A percentile compares a stretch with the other conserved stretches of the same genome.
Conservation (phyloP, 2,797 vertebrate species). For the Epinephelus awoara region DNA sequence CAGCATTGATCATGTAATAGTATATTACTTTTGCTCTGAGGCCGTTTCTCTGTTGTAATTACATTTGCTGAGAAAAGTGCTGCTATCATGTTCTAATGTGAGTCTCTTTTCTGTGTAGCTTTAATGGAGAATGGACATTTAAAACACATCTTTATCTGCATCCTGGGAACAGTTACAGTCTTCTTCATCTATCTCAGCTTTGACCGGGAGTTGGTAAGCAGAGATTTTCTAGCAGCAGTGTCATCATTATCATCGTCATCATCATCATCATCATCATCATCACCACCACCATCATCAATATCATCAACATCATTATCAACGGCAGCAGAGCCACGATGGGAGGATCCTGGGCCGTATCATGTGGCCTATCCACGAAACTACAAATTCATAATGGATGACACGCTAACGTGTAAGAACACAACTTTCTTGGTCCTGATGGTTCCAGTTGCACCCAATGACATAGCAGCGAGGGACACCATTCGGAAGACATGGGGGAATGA, state of each 20-base stretch:
- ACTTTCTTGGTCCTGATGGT: conserved; percentile 84
- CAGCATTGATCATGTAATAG: no score
- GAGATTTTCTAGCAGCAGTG: fast-evolving
- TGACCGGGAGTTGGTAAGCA: fast-evolving
- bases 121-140: conserved; percentile 7
- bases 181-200: background rate
- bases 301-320: no score
- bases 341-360: conserved; percentile 53
- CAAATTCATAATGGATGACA: conserved; percentile 79
- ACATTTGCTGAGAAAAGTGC: no score
- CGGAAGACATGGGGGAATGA: conserved; percentile 87
- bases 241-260: no score
- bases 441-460: conserved; percentile 41
- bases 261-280: no score
- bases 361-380: conserved; percentile 77
- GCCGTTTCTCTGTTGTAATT: no score
- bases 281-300: no score
- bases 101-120: conserved; percentile 17
- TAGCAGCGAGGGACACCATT: conserved; percentile 51
- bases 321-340: conserved; percentile 5
- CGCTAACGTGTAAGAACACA: conserved; percentile 52
- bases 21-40: no score
- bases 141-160: background rate
- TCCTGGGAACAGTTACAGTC: background rate
- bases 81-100: no score